Percentiles rank a stretch among this genome's conserved stretches.
Evolutionary conservation across 2,888 invertebrate species (phyloP).

Genomic region (Pristionchus fissidentatus): DNA sequence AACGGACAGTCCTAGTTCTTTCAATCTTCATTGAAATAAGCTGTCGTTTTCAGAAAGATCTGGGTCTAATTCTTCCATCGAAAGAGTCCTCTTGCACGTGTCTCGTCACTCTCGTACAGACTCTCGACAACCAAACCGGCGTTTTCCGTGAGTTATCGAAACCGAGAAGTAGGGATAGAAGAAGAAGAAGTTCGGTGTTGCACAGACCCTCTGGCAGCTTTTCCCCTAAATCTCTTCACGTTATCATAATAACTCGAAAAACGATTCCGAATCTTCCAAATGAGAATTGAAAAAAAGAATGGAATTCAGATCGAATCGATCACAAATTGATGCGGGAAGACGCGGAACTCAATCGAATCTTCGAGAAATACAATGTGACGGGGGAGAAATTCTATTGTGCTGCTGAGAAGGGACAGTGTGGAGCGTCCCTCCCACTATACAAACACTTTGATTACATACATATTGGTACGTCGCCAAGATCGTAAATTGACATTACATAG

Average conservation of each 20-base stretch:
- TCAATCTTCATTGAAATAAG: background rate
- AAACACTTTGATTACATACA: constrained; percentile 45
- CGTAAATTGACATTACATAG: background rate
- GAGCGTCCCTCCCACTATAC: constrained; percentile 33
- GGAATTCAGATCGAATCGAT: constrained; percentile 25
- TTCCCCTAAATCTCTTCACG: background rate
- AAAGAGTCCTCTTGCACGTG: constrained; percentile 7
- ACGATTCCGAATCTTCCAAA: background rate
- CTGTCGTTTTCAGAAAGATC: background rate
- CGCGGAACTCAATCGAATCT: constrained; percentile 40
- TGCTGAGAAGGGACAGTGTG: background rate
- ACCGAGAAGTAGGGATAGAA: no score
- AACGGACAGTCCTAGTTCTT: background rate
- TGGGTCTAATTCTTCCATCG: constrained; percentile 1
- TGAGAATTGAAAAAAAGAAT: background rate
- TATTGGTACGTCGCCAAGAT: background rate
- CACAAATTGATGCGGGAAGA: constrained; percentile 42
- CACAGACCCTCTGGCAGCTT: no score
- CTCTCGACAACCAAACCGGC: constrained; percentile 26
- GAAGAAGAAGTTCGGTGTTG: no score
- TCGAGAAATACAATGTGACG: constrained; percentile 14
- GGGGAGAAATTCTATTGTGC: constrained; percentile 41
- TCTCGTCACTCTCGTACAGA: constrained; percentile 34
- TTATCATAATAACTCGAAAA: background rate
- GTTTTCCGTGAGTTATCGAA: constrained; percentile 25